A percentile compares a stretch with the other conserved stretches of the same genome.
Evolutionary conservation across 2,888 invertebrate species (phyloP).

Genomic region (Pollenia griseotomentosa): DNA sequence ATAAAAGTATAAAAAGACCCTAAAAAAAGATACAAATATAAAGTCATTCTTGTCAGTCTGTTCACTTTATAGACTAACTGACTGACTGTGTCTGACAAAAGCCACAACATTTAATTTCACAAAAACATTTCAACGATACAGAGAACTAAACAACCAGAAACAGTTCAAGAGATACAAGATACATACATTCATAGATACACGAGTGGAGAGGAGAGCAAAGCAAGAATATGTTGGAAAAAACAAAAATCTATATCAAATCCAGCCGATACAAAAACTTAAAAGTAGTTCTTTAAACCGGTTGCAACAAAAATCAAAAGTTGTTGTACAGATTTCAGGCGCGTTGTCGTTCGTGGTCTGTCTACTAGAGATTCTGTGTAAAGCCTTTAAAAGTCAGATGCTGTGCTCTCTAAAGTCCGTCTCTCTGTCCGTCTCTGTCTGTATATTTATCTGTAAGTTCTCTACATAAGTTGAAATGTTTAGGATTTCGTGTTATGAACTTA

Average conservation of each 20-base stretch:
- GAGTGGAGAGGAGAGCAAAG: conserved; percentile 32
- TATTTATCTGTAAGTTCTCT: conserved; percentile 18
- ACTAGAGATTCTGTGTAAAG: conserved; percentile 34
- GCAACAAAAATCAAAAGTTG: conserved; percentile 73
- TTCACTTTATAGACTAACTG: not conserved
- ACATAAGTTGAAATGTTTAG: not conserved
- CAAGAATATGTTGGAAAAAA: not conserved
- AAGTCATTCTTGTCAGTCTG: conserved; percentile 44
- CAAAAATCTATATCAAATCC: conserved; percentile 15
- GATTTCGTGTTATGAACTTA: conserved; percentile 38
- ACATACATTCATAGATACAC: too few species aligned
- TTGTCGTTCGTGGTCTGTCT: conserved; percentile 48
- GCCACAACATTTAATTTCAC: conserved; percentile 35
- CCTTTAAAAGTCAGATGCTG: conserved; percentile 63
- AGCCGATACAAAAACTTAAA: conserved; percentile 61
- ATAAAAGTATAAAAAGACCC: conserved; percentile 33
- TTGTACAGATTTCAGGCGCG: conserved; percentile 47
- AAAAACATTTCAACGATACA: conserved; percentile 19
- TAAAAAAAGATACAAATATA: conserved; percentile 7
- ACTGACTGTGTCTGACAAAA: conserved; percentile 5
- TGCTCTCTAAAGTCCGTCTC: conserved; percentile 4
- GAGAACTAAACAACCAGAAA: conserved; percentile 41
- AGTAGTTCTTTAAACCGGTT: conserved; percentile 74
- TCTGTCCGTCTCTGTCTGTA: not conserved
- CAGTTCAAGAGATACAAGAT: conserved; percentile 39